Evolutionary conservation across 1,140 invertebrate genomes (phyloP).

Genomic region (Sinella curviseta): DNA sequence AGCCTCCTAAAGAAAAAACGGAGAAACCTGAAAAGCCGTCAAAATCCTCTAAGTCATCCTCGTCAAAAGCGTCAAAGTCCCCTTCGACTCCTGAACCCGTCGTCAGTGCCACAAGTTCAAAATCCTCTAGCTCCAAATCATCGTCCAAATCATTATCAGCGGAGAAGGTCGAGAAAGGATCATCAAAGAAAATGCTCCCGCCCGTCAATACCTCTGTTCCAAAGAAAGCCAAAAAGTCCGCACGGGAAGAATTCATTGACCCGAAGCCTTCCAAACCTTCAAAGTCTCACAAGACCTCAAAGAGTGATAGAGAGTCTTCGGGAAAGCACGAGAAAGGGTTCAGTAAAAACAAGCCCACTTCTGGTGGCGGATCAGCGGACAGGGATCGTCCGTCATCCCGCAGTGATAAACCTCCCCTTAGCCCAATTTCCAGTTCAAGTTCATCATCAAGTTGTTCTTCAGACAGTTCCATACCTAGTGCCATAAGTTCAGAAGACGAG

Average conservation of each 20-base stretch:
- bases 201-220: constrained; percentile 47
- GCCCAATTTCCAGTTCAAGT: constrained; percentile 35
- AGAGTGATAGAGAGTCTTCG: not conserved
- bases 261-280: constrained; percentile 14
- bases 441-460: constrained; percentile 37
- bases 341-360: not conserved
- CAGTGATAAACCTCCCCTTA: constrained; percentile 23
- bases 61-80: constrained; percentile 17
- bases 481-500: constrained; percentile 43
- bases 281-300: constrained; percentile 19
- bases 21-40: not conserved
- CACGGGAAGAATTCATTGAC: constrained; percentile 5
- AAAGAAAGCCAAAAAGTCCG: constrained; percentile 47
- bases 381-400: constrained; percentile 9
- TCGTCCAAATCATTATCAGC: constrained; percentile 25
- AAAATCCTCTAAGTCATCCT: constrained; percentile 28
- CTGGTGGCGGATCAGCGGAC: not conserved
- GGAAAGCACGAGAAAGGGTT: constrained; percentile 8
- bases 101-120: constrained; percentile 23
- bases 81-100: not conserved
- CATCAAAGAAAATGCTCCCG: constrained; percentile 46
- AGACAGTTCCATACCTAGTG: constrained; percentile 26
- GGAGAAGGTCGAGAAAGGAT: constrained; percentile 35
- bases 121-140: constrained; percentile 27
- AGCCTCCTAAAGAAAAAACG: constrained; percentile 34